Percentiles rank a stretch among this genome's conserved stretches.
These are phyloP conservation scores for Erebia ligea DNA, from an alignment of 2,888 invertebrate genomes.

Conservation along the genomic window DNA sequence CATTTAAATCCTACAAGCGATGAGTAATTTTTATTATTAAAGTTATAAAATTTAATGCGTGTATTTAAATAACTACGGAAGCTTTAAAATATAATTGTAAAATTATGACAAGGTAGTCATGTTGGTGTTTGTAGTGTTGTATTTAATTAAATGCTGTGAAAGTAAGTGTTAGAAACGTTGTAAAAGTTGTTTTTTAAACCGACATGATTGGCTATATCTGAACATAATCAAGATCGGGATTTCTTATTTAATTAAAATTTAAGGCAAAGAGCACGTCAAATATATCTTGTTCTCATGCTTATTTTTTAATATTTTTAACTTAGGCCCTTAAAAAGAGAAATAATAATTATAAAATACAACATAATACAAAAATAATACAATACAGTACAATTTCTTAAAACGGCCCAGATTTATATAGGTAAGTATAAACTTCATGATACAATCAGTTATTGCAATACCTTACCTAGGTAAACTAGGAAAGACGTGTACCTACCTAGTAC, in stretches of 20 bases:
- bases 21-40: neutral
- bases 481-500: too few relatives aligned
- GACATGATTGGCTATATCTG: neutral
- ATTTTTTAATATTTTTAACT: too few relatives aligned
- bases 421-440: too few relatives aligned
- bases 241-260: neutral
- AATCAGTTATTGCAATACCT: too few relatives aligned
- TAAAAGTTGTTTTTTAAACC: neutral
- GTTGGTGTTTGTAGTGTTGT: neutral
- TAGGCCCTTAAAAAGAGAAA: too few relatives aligned
- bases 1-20: neutral
- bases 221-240: neutral
- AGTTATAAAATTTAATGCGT: neutral
- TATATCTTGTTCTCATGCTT: neutral
- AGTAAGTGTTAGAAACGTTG: neutral
- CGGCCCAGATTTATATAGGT: too few relatives aligned
- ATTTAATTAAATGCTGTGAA: conserved; percentile 9
- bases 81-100: neutral
- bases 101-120: neutral
- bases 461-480: too few relatives aligned
- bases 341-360: too few relatives aligned
- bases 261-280: neutral
- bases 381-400: neutral
- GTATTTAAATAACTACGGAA: neutral
- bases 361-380: too few relatives aligned